Evolutionary conservation across 1,140 invertebrate species (phyloP).

Genomic region (Coboldia fuscipes): DNA sequence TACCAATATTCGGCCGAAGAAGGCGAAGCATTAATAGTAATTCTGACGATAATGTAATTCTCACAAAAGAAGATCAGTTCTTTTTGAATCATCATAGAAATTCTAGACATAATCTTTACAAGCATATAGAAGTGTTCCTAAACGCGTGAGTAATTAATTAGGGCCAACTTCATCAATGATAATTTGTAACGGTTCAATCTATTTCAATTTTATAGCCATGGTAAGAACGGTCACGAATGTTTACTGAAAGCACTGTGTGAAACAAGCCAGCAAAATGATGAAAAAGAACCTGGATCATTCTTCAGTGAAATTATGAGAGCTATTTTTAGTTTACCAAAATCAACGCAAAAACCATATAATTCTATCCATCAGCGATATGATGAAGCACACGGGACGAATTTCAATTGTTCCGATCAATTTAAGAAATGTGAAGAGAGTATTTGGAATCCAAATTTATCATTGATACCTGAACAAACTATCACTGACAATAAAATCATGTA

Average conservation of each 20-base stretch:
- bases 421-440: constrained; percentile 15
- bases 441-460: too few species aligned
- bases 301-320: constrained; percentile 9
- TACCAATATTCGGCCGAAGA: too few species aligned
- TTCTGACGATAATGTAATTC: too few species aligned
- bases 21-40: too few species aligned
- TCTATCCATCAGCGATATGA: constrained; percentile 15
- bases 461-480: too few species aligned
- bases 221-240: constrained; percentile 36
- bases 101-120: too few species aligned
- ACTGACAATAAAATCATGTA: too few species aligned
- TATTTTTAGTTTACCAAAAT: constrained; percentile 1
- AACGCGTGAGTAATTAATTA: constrained; percentile 1
- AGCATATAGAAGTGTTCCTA: constrained; percentile 1
- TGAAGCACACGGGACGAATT: constrained; percentile 11
- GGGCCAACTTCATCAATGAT: constrained; percentile 1
- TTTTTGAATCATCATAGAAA: too few species aligned
- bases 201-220: constrained; percentile 10
- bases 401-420: constrained; percentile 13
- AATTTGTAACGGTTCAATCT: constrained; percentile 1
- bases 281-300: constrained; percentile 23
- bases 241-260: constrained; percentile 53
- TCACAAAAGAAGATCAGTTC: too few species aligned
- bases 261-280: constrained; percentile 37
- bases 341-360: background rate